A percentile compares a stretch with the other conserved stretches of the same genome.
These are phyloP conservation scores for Butastur rufipennis DNA, from an alignment of 2,113 vertebrate genomes.

Conservation along the genomic window DNA sequence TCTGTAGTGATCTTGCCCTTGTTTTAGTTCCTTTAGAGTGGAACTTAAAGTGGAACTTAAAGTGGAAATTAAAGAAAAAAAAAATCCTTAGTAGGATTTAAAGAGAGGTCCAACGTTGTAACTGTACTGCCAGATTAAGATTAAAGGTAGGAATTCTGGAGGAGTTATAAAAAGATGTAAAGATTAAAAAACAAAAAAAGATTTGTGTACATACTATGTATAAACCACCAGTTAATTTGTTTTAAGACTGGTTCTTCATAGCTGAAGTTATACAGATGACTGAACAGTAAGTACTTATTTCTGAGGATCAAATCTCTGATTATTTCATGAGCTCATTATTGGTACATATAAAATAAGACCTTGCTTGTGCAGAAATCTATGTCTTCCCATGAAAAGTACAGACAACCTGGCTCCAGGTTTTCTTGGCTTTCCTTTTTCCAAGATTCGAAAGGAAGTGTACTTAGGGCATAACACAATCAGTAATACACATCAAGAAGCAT, in stretches of 20 bases:
- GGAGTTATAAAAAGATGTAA: neutral
- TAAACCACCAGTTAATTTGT: neutral
- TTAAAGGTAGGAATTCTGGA: neutral
- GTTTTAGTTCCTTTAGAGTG: neutral
- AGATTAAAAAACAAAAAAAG: neutral
- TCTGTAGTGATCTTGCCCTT: neutral
- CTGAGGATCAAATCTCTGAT: neutral
- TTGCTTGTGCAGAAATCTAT: neutral
- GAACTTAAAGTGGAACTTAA: neutral
- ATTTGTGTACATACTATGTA: neutral
- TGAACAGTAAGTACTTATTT: neutral
- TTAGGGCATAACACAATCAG: neutral
- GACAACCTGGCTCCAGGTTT: neutral
- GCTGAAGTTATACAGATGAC: neutral
- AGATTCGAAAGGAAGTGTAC: neutral
- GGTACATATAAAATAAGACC: neutral
- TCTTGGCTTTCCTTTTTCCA: neutral
- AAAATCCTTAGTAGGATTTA: neutral
- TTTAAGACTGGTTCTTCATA: neutral
- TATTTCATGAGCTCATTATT: neutral
- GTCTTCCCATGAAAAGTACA: neutral
- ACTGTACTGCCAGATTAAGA: neutral
- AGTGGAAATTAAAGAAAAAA: neutral
- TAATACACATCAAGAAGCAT: neutral
- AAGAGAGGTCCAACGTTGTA: neutral